Evolutionary conservation across 2,797 vertebrate genomes (phyloP), one percentile per base, ranked within the genome.

Genomic region (Sebastes baramenuke): DNA sequence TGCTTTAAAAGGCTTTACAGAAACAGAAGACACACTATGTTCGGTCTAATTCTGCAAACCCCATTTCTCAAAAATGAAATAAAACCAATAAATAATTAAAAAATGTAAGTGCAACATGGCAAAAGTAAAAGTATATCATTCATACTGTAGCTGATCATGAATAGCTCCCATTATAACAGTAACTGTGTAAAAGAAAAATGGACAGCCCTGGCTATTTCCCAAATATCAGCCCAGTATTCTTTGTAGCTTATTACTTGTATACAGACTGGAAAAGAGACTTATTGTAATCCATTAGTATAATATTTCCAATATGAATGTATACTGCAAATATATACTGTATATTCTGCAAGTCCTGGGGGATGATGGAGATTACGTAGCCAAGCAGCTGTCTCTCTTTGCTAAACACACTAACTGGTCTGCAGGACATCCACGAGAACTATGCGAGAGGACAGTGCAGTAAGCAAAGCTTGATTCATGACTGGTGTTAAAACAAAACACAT

Each of bases 191-290:
- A 70, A 55, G 8, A 74, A 65, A 22, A 52, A 42, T 9, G 18
- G 11, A 66, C 20, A 72, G 30, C 14, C 13, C 22, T 59, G 30
- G 46, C 61, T 70, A 66, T 72, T 75, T 75, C 70, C 36, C 14
- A 76, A 60, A 61, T 58, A 72, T 73, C 46, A 78, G 70, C 66
- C 77, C 72, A 87, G 74, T 60, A 75, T 32, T 83, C 42, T 18
- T 42, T 18, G 22, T 60, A 82, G 52, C 62, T 88, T 83, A 79
- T 84, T 82, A 80, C 71, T 82, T 79, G 52, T 76, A 69, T 32
- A 79, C 42, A 67, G 25, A 75, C 30, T 54, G 20, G 30, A 75
- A 60, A 77, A 38, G 12, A 77, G n/a, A 64, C 46, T 24, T 65
- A 6, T 6, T 81, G 42, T 20, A 46, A 70, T 74, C 60, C 34